A percentile compares a stretch with the other conserved stretches of the same genome.
Conservation (phyloP, 2,797 vertebrate genomes). For the Rhabdomys pumilio region DNA sequence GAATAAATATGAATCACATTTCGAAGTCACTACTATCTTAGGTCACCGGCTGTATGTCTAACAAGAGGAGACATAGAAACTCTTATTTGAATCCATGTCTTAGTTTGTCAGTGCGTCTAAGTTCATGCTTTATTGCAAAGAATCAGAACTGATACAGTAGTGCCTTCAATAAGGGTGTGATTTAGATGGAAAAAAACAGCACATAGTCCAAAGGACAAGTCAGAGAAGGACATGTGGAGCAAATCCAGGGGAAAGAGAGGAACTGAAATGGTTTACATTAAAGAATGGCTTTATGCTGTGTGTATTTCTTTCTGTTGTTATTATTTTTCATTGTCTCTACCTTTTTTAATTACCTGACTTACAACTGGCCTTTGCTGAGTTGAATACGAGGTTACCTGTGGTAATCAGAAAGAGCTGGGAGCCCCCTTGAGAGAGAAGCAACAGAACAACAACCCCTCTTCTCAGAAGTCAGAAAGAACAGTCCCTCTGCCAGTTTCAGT, state of each 20-base stretch:
- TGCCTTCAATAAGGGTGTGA: too few species aligned
- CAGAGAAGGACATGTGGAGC: background rate
- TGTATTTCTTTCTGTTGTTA: background rate
- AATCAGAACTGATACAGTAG: background rate
- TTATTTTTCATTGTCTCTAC: background rate
- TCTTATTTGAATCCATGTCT: background rate
- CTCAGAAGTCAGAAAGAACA: slow-evolving; percentile 41
- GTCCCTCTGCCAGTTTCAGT: slow-evolving; percentile 10
- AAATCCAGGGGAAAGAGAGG: too few species aligned
- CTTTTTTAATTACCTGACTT: background rate
- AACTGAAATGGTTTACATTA: background rate
- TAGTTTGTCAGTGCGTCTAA: background rate
- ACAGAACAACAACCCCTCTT: background rate
- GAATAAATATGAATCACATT: background rate
- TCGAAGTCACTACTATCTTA: background rate
- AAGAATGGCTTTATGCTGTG: background rate
- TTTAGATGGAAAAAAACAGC: background rate
- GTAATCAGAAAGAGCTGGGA: slow-evolving; percentile 6
- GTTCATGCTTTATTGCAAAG: background rate
- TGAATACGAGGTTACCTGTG: background rate
- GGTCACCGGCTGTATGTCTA: background rate
- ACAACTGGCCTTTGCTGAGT: background rate
- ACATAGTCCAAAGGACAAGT: background rate
- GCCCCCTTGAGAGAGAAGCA: slow-evolving; percentile 52
- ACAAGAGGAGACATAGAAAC: background rate